phyloP scores from a whole-genome alignment of 2,113 vertebrate species.

The Enhydra lutris region DNA sequence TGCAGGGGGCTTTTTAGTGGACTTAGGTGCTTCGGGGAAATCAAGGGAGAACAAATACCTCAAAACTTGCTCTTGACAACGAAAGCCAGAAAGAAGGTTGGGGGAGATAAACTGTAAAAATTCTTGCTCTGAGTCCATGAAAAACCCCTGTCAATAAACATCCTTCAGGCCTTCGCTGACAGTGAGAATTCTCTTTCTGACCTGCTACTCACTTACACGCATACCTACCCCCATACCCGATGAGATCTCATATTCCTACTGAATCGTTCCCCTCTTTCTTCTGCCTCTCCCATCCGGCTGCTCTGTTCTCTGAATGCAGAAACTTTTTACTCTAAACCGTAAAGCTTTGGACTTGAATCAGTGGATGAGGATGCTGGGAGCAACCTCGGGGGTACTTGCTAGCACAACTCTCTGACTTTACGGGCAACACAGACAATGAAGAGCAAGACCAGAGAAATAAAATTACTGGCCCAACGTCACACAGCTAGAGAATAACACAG shows the following conservation, averaged over 20 bases:
- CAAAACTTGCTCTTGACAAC: not conserved
- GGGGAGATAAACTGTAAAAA: not conserved
- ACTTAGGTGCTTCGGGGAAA: not conserved
- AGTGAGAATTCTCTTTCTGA: not conserved
- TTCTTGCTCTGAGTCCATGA: not conserved
- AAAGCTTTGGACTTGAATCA: not conserved
- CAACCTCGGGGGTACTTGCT: not conserved
- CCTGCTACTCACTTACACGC: not conserved
- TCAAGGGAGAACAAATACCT: not conserved
- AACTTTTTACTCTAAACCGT: not conserved
- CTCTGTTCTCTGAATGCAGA: not conserved
- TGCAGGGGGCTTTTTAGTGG: not conserved
- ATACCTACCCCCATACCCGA: not conserved
- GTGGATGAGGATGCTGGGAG: not conserved
- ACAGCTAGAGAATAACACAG: not conserved
- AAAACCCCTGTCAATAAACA: slow-evolving; percentile 4
- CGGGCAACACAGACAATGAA: not conserved
- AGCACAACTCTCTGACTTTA: not conserved
- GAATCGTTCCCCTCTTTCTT: not conserved
- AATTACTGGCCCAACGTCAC: not conserved
- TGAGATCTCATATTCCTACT: not conserved
- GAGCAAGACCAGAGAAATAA: not conserved
- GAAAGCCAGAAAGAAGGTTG: not conserved
- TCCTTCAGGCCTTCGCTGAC: not conserved
- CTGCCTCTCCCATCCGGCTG: not conserved